Evolutionary conservation across 2,797 vertebrate species (phyloP), one percentile per base, ranked within the genome.

Genomic region (Sebastes dallii): DNA sequence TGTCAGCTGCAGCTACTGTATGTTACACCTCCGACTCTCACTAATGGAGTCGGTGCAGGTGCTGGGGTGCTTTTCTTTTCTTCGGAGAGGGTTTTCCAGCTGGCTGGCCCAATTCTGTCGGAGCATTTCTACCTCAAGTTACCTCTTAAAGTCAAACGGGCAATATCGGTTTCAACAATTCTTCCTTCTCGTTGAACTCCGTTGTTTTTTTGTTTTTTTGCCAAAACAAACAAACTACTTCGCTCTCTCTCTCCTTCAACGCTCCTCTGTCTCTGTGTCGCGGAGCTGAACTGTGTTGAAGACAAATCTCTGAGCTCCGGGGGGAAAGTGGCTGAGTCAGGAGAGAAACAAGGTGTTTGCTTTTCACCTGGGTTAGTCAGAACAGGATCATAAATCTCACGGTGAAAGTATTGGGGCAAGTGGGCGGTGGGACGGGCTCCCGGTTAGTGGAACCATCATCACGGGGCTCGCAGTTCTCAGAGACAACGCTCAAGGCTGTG

Each of bases 281-380:
- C 54, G 56, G 1, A 54, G 65, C 59, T 18, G 29, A 20, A 66
- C 68, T 61, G 32, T 75, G 22, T 32, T 46, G 42, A 64, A 85
- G 81, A 89, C 83, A 80, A 78, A 87, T 91, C 29, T 80, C 20
- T 65, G 56, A 1, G 24, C 68, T 78, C 39, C 22, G 5, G 50
- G 52, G 74, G 74, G 29, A 72, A 82, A 82, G 1, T 0, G 50
- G 86, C 88, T 89, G 87, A 91, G 84, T 92, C 88, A 91, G 90
- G 77, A 88, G 75, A 71, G 59, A 85, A 52, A 27, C 58, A 22
- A 81, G 74, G 80, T 72, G 80, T 78, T 80, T 80, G 84, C 14
- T 29, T 73, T 72, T 78, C 85, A 90, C 89, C 86, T 84, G 75
- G 52, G 71, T 80, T 74, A 65, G 66, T 71, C 67, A 1, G 32